Evolutionary conservation across 1,140 invertebrate genomes (phyloP).

Genomic region (Mesaphorura yosii): DNA sequence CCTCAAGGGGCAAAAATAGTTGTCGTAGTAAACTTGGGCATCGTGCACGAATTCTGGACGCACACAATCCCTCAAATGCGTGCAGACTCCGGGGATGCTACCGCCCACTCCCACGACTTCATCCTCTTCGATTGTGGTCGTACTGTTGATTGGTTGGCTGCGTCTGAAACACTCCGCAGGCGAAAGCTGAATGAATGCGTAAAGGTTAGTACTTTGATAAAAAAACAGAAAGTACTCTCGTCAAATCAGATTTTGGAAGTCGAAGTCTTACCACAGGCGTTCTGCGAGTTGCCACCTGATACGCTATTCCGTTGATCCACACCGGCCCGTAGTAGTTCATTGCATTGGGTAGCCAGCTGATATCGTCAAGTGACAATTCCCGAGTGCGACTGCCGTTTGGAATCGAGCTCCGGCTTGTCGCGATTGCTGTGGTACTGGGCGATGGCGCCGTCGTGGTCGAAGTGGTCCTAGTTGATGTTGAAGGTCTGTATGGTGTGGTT

Average conservation of each 20-base stretch:
- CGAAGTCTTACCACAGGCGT: background rate
- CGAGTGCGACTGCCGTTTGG: no score
- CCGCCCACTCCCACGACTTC: no score
- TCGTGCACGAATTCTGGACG: background rate
- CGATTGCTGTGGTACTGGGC: no score
- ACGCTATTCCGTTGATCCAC: no score
- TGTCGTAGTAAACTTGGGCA: background rate
- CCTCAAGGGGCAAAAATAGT: conserved; percentile 3
- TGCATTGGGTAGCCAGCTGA: no score
- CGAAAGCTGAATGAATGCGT: background rate
- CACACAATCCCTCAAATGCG: conserved; percentile 1
- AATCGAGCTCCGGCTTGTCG: no score
- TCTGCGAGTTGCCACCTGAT: no score
- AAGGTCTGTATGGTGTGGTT: no score
- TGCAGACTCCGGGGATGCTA: conserved; percentile 1
- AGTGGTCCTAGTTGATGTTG: no score
- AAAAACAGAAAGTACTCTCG: background rate
- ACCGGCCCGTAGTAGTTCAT: no score
- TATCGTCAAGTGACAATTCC: no score
- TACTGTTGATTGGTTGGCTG: background rate
- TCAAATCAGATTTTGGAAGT: background rate
- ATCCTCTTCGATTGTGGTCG: background rate
- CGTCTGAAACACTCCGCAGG: background rate
- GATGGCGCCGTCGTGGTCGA: no score
- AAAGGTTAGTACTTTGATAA: background rate